Base-by-base conservation (phyloP, 2,888 invertebrate species). In the Acholoe squamosa region DNA sequence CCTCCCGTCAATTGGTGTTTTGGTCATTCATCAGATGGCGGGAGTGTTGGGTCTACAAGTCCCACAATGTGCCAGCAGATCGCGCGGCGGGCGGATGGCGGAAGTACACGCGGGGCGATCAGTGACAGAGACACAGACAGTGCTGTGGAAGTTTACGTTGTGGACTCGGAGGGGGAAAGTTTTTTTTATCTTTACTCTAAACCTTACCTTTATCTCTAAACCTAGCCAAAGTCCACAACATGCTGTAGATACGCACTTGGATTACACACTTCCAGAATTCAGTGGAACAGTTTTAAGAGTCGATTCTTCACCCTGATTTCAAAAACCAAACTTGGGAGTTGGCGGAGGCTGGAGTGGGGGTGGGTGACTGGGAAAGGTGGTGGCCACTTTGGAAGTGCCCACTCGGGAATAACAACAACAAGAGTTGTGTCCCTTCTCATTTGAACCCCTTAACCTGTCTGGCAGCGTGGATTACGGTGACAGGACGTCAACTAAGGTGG, bases 141-240 rank as follows among this genome's bases (percentile, higher is more conserved):
- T 28, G 25, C 71, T n/a, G 71, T 28, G 71, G 71, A n/a, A 71
- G 28, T 71, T 71, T 71, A 71, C 71, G 71, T 71, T 71, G 71
- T 71, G 71, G 71, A 71, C 28, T 28, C 25, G 71, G 71, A 43
- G 43, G 43, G 19, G 71, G 25, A 71, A 71, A 71, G 71, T 71
- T 71, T 71, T 25, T 28, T 19, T 61, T 3, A 12, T n/a, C 5
- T n/a, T 61, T 7, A 3, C 28, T 7, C 28, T 7, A n/a, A 61
- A 1, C 61, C 22, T 61, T 12, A 3, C 61, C 14, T 61, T 71
- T 28, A 14, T 25, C 28, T 25, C 25, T 71, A 71, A 43, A 43
- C 61, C 71, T n/a, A 16, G 25, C 25, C 71, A 0, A 22, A 71
- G 71, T 61, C 61, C 71, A 71, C 71, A 71, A 14, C 71, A 71